phyloP scores from a whole-genome alignment of 2,113 vertebrate species.

The Bombycilla garrulus region DNA sequence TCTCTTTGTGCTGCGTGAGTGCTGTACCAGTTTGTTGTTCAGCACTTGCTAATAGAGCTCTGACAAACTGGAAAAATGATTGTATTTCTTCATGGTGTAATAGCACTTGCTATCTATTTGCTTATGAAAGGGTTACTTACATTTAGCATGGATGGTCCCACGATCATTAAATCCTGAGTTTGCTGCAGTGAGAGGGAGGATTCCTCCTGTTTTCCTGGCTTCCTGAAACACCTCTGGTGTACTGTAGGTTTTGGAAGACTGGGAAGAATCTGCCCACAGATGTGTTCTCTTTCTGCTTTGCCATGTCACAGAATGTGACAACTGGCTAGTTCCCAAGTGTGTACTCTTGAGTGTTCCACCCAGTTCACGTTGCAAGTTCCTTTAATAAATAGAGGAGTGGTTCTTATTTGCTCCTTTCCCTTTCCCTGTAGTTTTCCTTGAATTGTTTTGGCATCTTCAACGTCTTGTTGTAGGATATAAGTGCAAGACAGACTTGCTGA shows the following conservation, averaged over 20 bases:
- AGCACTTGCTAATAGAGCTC: not conserved
- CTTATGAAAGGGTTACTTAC: not conserved
- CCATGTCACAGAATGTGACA: not conserved
- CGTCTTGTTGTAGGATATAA: not conserved
- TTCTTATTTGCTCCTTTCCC: not conserved
- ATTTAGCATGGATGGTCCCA: not conserved
- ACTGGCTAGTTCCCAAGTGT: not conserved
- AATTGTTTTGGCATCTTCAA: not conserved
- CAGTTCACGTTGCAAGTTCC: not conserved
- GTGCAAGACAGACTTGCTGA: not conserved
- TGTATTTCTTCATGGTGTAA: not conserved
- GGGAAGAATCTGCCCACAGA: not conserved
- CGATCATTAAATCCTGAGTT: not conserved
- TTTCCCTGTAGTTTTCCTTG: not conserved
- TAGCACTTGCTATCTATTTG: not conserved
- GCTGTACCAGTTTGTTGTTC: not conserved
- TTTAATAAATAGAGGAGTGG: not conserved
- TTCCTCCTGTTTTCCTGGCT: not conserved
- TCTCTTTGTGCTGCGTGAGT: accelerated
- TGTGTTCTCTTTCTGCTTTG: not conserved
- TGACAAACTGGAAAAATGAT: not conserved
- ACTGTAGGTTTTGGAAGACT: not conserved
- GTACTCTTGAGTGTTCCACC: not conserved
- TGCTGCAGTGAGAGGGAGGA: not conserved
- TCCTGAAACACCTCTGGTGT: not conserved